Percentiles rank a stretch among this genome's conserved stretches.
These are phyloP conservation scores for Thalassaphorura encarpata DNA, from an alignment of 1,140 invertebrate species.

Conservation along the genomic window DNA sequence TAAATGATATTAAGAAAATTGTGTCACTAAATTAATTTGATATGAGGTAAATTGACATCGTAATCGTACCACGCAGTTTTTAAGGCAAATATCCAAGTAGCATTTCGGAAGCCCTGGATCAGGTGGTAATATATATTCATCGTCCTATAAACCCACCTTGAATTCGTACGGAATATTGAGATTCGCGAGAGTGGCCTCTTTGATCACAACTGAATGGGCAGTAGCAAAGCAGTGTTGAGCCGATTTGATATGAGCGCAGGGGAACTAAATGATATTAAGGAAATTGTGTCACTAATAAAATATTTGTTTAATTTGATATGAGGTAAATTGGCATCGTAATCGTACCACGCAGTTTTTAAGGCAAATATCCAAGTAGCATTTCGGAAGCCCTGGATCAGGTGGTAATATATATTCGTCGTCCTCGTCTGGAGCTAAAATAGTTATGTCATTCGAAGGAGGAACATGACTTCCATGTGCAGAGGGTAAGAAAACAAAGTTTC, in stretches of 20 bases:
- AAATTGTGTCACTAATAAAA: no score
- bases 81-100: slow-evolving; percentile 15
- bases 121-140: no score
- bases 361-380: slow-evolving; percentile 22
- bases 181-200: slow-evolving; percentile 53
- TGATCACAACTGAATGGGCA: slow-evolving; percentile 52
- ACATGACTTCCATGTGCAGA: no score
- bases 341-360: slow-evolving; percentile 4
- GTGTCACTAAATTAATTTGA: no score
- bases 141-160: slow-evolving; percentile 54
- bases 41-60: no score
- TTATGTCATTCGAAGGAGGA: no score
- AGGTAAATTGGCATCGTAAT: no score
- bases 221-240: slow-evolving; percentile 54
- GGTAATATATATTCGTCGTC: no score
- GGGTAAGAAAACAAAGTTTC: slow-evolving; percentile 64
- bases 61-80: slow-evolving; percentile 4
- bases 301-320: no score
- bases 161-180: slow-evolving; percentile 53
- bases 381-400: slow-evolving; percentile 32
- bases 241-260: slow-evolving; percentile 58
- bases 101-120: slow-evolving; percentile 31
- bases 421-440: no score
- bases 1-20: slow-evolving; percentile 15
- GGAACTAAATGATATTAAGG: slow-evolving; percentile 18